Evolutionary conservation across 1,140 invertebrate genomes (phyloP), one percentile per base, ranked within the genome.

Genomic region (Eupristina koningsbergeri): DNA sequence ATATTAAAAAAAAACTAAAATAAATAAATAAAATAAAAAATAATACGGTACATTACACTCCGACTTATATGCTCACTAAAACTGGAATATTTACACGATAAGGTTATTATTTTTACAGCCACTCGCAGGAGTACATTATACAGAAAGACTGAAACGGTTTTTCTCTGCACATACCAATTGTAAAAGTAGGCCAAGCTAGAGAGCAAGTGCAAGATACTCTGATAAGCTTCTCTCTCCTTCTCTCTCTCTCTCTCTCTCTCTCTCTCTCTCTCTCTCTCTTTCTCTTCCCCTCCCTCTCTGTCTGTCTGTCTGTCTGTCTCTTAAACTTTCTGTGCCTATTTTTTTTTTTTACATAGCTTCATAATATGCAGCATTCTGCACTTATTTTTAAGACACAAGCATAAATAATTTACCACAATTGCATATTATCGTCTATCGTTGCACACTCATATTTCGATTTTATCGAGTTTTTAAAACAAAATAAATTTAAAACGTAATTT

Each of bases 161-260:
- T 36, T 67, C 64, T 67, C 31, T 34, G 50, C 73, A 50, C 45
- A 13, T 31, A 31, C 36, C 39, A 81, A 81, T 74, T 74, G 80
- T 50, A 81, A 81, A 81, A 73, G 69, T 74, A 73, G 69, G 80
- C 69, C 69, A 50, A 29, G 45, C 61, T 47, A 17, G 15, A 80
- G 29, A 80, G 45, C 41, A 45, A 67, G 0, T 31, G 22, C n/a
- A 11, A 29, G 26, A 0, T 61, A n/a, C 13, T 5, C n/a, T 58
- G 78, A 69, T 80, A 80, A 80, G 79, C 29, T 41, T 58, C n/a
- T 53, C 50, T 76, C 17, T 58, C 13, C 9, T 31, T 76, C 39
- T 39, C 29, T 47, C 75, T 29, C 75, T 26, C 53, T 77, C 34
- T 61, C 69, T 61, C 47, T 63, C 41, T 41, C 79, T 63, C 83